Evolutionary conservation across 2,888 invertebrate genomes (phyloP), one percentile per base, ranked within the genome.

Genomic region (Alloscopus bannaensis): DNA sequence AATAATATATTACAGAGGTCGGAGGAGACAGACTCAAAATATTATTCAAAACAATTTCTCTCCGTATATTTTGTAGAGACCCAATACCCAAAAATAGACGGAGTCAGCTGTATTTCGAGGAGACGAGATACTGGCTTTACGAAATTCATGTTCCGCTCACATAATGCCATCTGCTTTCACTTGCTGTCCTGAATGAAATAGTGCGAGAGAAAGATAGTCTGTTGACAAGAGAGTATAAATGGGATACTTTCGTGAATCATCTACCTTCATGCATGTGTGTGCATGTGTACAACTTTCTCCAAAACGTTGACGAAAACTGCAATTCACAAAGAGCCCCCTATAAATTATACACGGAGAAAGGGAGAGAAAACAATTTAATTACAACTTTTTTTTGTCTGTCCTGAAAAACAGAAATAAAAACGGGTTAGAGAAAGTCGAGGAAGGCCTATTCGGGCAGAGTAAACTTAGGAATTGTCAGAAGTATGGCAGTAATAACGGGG

Each of bases 41-140:
- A 78, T 78, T 78, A 78, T 78, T 78, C 78, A 78, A 78, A 78
- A 78, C 78, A 78, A 78, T 71, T 71, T 78, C 71, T 71, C 71
- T 66, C 52, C 50, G 42, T 60, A 57, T 66, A 4, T 66, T 55
- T 28, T 29, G 11, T 20, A 57, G 70, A 71, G 70, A 76, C 69
- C 76, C 42, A 64, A 77, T 77, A 62, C 55, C 62, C 60, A 66
- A 45, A 65, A 45, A 60, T 47, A 72, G 36, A n/a, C n/a, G n/a
- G 13, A 66, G 66, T 59, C 59, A 65, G 65, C 65, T 73, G 73
- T 65, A 47, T 59, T 59, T 75, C 3, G 50, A 59, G 26, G 20
- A 66, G 52, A 69, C 29, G 22, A n/a, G n/a, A 36, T 57, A 60
- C 29, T 22, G 40, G 24, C 47, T n/a, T 60, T 22, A 22, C 24